Percentiles rank a stretch among this genome's conserved stretches.
Conservation (phyloP, 2,888 invertebrate genomes). For the Oscheius myriophilus region DNA sequence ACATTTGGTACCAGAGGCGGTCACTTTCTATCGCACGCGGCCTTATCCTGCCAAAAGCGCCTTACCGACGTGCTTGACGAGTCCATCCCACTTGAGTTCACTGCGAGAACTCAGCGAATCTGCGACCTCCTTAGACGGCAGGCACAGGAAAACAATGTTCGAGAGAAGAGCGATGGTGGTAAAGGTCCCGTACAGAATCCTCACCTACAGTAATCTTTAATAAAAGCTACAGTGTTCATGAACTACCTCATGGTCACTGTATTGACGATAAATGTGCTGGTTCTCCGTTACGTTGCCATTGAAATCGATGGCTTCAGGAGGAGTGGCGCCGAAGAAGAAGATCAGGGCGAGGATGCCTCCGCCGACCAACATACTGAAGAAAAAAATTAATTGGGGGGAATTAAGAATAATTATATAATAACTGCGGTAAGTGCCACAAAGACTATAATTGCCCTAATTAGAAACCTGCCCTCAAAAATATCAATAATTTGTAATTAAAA, state of each 20-base stretch:
- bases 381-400: too few species aligned
- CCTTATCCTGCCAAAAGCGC: too few species aligned
- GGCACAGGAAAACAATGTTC: slow-evolving; percentile 28
- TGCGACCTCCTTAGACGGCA: slow-evolving; percentile 20
- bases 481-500: too few species aligned
- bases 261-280: slow-evolving; percentile 16
- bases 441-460: too few species aligned
- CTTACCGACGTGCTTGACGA: slow-evolving; percentile 21
- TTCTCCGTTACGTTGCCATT: neutral
- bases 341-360: slow-evolving; percentile 24
- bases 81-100: slow-evolving; percentile 19
- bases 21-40: too few species aligned
- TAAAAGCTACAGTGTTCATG: neutral
- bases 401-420: too few species aligned
- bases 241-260: slow-evolving; percentile 24
- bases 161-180: slow-evolving; percentile 21
- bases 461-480: too few species aligned
- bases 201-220: slow-evolving; percentile 8
- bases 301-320: slow-evolving; percentile 12
- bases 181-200: slow-evolving; percentile 28
- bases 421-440: too few species aligned
- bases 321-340: slow-evolving; percentile 26
- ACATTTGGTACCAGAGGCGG: too few species aligned
- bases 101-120: slow-evolving; percentile 24
- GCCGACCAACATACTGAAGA: slow-evolving; percentile 18